Base-by-base conservation (phyloP, 2,888 invertebrate species). In the Sesia bembeciformis region DNA sequence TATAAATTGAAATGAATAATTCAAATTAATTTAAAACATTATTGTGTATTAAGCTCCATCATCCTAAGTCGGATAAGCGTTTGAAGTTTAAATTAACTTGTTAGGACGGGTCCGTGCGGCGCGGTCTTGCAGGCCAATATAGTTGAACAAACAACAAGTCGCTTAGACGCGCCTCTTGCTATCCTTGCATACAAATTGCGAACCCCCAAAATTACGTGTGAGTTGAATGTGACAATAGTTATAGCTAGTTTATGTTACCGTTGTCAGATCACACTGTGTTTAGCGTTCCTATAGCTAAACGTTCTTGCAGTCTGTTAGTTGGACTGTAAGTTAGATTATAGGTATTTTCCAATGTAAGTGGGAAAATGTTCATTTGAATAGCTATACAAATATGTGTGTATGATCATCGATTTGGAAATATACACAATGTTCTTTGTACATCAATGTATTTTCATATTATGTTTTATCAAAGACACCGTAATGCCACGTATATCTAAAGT, bases 71-170 rank as follows among this genome's bases (percentile, higher is more conserved):
- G 73, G 78, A 76, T 79, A 72, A 80, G 71, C 78, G 70, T 54
- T 58, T 70, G 72, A 82, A 84, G 81, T 82, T 83, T 81, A 81
- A 84, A 84, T 83, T 85, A 82, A 78, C 81, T 83, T 79, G 82
- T 81, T 80, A 75, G 76, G 71, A 67, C 58, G 69, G 68, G 62
- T 64, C 66, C 60, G 70, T 62, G 64, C 67, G 69, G 70, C 62
- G 64, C 67, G 69, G 64, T 58, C 63, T 65, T 58, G 58, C 59
- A 57, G 62, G 60, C 63, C 65, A 62, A 70, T 68, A 72, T 69
- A 75, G 72, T 74, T 77, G 8, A 73, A 71, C 72, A 78, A 80
- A 77, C 77, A 76, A 77, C 76, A 75, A 67, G 63, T 23, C 23
- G 23, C 63, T 66, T 69, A 69, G 71, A 65, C 64, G 60, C 63